A percentile compares a stretch with the other conserved stretches of the same genome.
These are phyloP conservation scores for Neoaliturus tenellus DNA, from an alignment of 2,888 invertebrate genomes.

Conservation along the genomic window DNA sequence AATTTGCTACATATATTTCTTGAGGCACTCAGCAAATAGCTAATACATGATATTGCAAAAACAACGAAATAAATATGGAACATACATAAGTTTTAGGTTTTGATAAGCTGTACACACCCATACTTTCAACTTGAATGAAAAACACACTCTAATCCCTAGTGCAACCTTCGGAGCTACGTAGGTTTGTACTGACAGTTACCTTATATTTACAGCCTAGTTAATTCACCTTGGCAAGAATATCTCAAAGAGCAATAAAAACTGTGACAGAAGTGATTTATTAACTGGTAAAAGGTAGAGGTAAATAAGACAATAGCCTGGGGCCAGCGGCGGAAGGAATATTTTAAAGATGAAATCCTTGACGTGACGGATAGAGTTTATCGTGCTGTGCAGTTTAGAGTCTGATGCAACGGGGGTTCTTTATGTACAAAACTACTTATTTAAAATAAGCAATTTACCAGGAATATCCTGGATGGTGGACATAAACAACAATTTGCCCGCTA, in stretches of 20 bases:
- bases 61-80: no score
- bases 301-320: neutral
- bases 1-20: neutral
- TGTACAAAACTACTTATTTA: neutral
- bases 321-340: neutral
- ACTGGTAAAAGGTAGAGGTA: neutral
- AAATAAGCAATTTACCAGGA: neutral
- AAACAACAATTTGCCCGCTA: neutral
- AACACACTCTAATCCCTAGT: no score
- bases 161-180: neutral
- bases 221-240: neutral
- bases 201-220: conserved; percentile 10
- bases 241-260: conserved; percentile 13
- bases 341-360: neutral
- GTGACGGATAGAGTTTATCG: neutral
- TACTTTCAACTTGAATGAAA: no score
- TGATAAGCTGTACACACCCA: no score
- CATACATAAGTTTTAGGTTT: no score
- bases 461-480: neutral
- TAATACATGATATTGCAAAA: no score
- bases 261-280: neutral
- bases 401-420: neutral
- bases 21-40: no score
- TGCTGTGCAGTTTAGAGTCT: neutral
- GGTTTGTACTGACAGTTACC: neutral